Percentiles rank a stretch among this genome's conserved stretches.
Evolutionary conservation across 2,797 vertebrate species (phyloP).

Genomic region (Gephyroberyx darwinii): DNA sequence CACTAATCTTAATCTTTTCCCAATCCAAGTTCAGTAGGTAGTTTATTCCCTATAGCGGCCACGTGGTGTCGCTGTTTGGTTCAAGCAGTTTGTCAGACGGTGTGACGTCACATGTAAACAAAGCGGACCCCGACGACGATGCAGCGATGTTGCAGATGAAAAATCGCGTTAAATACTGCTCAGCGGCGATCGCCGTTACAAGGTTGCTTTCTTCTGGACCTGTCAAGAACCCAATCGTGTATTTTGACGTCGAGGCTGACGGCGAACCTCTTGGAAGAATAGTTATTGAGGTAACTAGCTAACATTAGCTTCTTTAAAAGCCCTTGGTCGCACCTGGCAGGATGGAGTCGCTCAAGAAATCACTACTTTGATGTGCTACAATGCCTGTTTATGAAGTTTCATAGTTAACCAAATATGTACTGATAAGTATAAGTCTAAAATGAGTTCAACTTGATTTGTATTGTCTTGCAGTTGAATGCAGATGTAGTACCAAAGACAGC

Average conservation of each 20-base stretch:
- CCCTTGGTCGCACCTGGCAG: constrained; percentile 11
- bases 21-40: too few species aligned
- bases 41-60: constrained; percentile 17
- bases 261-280: constrained; percentile 87
- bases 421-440: too few species aligned
- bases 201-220: constrained; percentile 69
- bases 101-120: constrained; percentile 57
- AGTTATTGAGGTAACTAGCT: constrained; percentile 83
- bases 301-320: constrained; percentile 16
- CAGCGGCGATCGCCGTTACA: constrained; percentile 66
- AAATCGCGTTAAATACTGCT: constrained; percentile 74
- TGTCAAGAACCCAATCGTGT: constrained; percentile 84
- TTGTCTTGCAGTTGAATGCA: constrained; percentile 86
- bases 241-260: constrained; percentile 90
- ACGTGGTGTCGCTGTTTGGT: constrained; percentile 58
- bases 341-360: neutral
- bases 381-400: neutral
- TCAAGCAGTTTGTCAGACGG: neutral
- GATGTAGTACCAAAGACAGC: constrained; percentile 93
- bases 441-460: constrained; percentile 3
- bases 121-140: neutral
- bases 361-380: too few species aligned
- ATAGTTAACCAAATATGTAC: neutral
- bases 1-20: too few species aligned
- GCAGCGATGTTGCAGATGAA: constrained; percentile 76